Evolutionary conservation across 1,140 invertebrate genomes (phyloP), one percentile per base, ranked within the genome.

Genomic region (Rhagoletis pomonella): DNA sequence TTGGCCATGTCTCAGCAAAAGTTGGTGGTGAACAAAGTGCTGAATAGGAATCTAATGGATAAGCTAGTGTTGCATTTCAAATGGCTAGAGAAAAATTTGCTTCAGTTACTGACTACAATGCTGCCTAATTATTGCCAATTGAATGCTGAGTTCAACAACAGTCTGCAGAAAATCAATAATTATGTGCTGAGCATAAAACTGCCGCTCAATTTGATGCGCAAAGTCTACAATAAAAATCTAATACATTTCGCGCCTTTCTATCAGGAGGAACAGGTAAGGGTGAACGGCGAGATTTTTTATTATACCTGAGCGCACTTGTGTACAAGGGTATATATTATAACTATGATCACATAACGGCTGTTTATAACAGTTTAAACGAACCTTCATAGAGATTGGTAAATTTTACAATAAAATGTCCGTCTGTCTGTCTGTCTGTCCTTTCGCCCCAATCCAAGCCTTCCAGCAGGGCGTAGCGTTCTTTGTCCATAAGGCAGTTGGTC

Each of bases 51-150:
- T 6, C 55, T 93, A 47, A 89, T 92, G 88, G 92, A 93, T 69
- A 90, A 92, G 73, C 44, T 93, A n/a, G 87, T 91, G n/a, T 85
- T 93, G 44, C 92, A 93, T 73, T 93, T 91, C 69, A 91, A 92
- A 55, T 93, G 92, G 92, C 39, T 93, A 50, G 87, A 90, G 14
- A 93, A 93, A 77, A 89, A 93, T 58, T 69, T 93, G 7, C 17
- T 93, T 0, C 7, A 47, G 3, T 77, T 58, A 0, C 44, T 92
- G 0, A 9, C 87, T 4, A 14, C 85, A 9, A 60, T 88, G 0
- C 86, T 86, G 19, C 84, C 89, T 1, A 86, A 88, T 0, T 86
- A 84, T 55, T 4, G 88, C 0, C 50, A 86, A 7, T 9, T 65
- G 1, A 87, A 88, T 85, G n/a, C 59, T 1, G n/a, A 85, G 1